Conservation (phyloP, 1,140 invertebrate species). For the Luehdorfia chinensis region DNA sequence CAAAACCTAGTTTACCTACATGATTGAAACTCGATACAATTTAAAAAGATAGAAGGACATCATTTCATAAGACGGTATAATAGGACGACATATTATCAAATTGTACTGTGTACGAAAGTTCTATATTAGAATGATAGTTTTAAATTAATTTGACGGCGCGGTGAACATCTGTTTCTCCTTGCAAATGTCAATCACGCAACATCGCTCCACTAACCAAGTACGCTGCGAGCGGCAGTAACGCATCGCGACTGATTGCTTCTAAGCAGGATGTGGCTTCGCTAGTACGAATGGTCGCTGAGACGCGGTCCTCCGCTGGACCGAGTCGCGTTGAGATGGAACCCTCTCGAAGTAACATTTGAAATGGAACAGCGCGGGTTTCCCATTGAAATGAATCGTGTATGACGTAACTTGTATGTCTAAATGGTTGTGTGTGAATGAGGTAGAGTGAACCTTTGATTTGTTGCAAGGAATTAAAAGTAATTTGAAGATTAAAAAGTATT, state of each 20-base stretch:
- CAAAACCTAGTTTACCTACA: too few relatives aligned
- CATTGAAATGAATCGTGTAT: slow-evolving; percentile 4
- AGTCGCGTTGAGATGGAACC: slow-evolving; percentile 20
- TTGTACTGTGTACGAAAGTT: too few relatives aligned
- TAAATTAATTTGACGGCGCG: too few relatives aligned
- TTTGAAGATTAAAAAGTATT: too few relatives aligned
- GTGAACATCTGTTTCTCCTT: slow-evolving; percentile 2
- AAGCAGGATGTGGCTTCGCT: slow-evolving; percentile 34
- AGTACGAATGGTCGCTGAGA: slow-evolving; percentile 20
- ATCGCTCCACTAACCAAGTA: slow-evolving; percentile 3
- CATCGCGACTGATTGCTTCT: slow-evolving; percentile 23
- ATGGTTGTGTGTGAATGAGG: neutral
- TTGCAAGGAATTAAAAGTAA: neutral
- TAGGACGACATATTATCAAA: too few relatives aligned
- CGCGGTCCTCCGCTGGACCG: slow-evolving; percentile 16
- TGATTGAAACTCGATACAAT: too few relatives aligned
- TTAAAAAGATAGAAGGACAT: too few relatives aligned
- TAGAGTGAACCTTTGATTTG: too few relatives aligned
- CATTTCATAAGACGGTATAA: too few relatives aligned
- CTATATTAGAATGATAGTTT: too few relatives aligned
- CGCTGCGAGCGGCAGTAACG: slow-evolving; percentile 14
- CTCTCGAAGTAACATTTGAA: slow-evolving; percentile 17
- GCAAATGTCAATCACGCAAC: slow-evolving; percentile 6
- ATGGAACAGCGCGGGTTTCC: slow-evolving; percentile 4
- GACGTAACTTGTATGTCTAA: neutral